Percentiles rank a stretch among this genome's conserved stretches.
Conservation (phyloP, 2,888 invertebrate species). For the Orthosia gothica region DNA sequence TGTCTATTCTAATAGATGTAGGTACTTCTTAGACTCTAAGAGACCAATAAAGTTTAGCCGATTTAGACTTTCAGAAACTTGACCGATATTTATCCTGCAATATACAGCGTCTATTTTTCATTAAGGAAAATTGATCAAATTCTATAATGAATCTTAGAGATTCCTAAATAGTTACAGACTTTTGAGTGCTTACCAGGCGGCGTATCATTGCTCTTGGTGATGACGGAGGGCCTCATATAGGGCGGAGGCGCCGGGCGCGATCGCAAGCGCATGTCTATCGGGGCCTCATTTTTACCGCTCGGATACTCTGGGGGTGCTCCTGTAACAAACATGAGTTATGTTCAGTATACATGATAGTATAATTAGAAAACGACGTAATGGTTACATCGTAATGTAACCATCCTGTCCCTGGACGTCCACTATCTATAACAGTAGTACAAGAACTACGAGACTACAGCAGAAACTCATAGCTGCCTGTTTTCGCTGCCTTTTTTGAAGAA, state of each 20-base stretch:
- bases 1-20: too few relatives aligned
- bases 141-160: too few relatives aligned
- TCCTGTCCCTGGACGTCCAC: too few relatives aligned
- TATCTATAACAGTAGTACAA: too few relatives aligned
- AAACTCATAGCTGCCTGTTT: too few relatives aligned
- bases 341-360: background rate
- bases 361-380: background rate
- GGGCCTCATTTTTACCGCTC: slow-evolving; percentile 87
- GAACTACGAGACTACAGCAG: too few relatives aligned
- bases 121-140: background rate
- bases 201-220: slow-evolving; percentile 90
- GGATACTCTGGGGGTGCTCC: slow-evolving; percentile 86
- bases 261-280: slow-evolving; percentile 92
- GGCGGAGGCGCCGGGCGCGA: slow-evolving; percentile 92
- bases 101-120: too few relatives aligned
- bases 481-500: background rate
- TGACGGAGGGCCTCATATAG: slow-evolving; percentile 93
- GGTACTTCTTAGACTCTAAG: too few relatives aligned
- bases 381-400: background rate
- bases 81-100: too few relatives aligned
- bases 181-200: slow-evolving; percentile 80
- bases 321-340: slow-evolving; percentile 60
- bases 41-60: too few relatives aligned
- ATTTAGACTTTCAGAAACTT: too few relatives aligned
- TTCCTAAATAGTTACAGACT: background rate